These are phyloP conservation scores for Chondrilla cf. caribensis DNA, from an alignment of 37 sponge, comb jelly and placozoan species.

Conservation along the genomic window DNA sequence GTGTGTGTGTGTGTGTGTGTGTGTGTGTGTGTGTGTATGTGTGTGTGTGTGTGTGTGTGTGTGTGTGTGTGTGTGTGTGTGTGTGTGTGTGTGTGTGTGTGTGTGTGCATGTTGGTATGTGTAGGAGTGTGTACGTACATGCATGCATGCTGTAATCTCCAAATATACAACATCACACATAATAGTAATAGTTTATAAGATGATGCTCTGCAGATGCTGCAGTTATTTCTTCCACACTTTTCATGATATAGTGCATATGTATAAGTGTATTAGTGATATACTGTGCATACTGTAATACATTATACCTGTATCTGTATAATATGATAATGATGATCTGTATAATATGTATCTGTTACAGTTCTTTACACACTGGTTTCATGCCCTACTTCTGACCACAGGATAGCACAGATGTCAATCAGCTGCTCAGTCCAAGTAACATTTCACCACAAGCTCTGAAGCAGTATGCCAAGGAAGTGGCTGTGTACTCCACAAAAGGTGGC, in stretches of 20 bases:
- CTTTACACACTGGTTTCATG: too few relatives aligned
- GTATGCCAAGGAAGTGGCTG: constrained; percentile 81
- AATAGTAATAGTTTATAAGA: too few relatives aligned
- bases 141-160: neutral
- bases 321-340: too few relatives aligned
- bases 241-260: too few relatives aligned
- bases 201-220: too few relatives aligned
- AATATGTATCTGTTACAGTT: too few relatives aligned
- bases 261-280: too few relatives aligned
- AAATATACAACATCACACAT: too few relatives aligned
- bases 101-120: neutral
- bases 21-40: neutral
- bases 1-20: neutral
- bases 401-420: constrained; percentile 44
- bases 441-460: constrained; percentile 41
- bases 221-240: too few relatives aligned
- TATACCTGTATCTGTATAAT: too few relatives aligned
- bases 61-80: neutral
- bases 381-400: too few relatives aligned
- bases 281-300: too few relatives aligned
- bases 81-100: neutral
- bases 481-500: constrained; percentile 70
- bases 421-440: constrained; percentile 63
- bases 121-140: neutral
- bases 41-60: neutral